Evolutionary conservation across 2,113 vertebrate genomes (phyloP).

Genomic region (Chaenogobius annularis): DNA sequence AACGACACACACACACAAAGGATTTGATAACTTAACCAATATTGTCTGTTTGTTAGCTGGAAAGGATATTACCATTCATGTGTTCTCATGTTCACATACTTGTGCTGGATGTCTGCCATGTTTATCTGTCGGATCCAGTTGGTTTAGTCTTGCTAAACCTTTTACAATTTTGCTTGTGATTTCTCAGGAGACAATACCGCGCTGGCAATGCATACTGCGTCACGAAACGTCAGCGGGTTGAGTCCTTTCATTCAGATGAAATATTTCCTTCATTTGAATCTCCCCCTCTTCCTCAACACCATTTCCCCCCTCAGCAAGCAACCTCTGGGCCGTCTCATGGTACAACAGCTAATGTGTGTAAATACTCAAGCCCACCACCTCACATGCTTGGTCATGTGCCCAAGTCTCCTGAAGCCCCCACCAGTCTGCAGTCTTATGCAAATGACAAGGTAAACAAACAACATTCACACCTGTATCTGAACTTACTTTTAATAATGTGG

Average conservation of each 20-base stretch:
- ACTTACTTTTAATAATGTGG: too few relatives aligned
- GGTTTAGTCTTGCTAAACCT: background rate
- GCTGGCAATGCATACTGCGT: conserved; percentile 55
- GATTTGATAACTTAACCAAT: background rate
- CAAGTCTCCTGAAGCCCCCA: conserved; percentile 61
- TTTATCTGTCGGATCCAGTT: background rate
- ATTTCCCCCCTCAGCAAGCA: background rate
- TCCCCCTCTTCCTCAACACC: background rate
- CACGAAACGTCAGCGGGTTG: conserved; percentile 82
- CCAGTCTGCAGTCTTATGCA: conserved; percentile 66
- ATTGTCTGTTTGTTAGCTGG: background rate
- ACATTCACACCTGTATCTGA: background rate
- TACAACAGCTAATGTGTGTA: conserved; percentile 28
- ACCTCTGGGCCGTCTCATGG: conserved; percentile 25
- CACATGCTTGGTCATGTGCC: conserved; percentile 7
- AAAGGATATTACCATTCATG: background rate
- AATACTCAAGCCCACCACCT: conserved; percentile 8
- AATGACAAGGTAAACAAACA: conserved; percentile 83
- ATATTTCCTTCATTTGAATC: conserved; percentile 1
- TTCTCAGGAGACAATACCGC: conserved; percentile 79
- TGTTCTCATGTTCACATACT: background rate
- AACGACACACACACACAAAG: background rate
- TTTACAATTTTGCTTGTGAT: background rate
- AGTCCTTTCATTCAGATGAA: conserved; percentile 61
- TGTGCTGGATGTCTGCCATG: background rate